A percentile compares a stretch with the other conserved stretches of the same genome.
Evolutionary conservation across 1,140 invertebrate species (phyloP).

Genomic region (Cryptotermes secundus): DNA sequence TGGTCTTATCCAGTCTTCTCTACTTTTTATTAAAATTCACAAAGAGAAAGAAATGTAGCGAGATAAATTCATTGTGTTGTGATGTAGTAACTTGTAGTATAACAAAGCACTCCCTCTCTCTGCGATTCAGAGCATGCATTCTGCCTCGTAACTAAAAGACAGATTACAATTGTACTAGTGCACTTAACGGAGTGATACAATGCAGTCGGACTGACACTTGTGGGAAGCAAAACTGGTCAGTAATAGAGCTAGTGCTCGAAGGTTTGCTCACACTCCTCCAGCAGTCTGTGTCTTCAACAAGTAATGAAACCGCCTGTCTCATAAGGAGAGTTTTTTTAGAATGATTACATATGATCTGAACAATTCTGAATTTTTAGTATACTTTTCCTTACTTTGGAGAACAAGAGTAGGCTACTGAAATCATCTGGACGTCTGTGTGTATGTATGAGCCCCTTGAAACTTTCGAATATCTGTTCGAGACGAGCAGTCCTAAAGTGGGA

Average conservation of each 20-base stretch:
- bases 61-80: neutral
- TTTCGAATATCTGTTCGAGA: too few species aligned
- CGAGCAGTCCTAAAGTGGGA: too few species aligned
- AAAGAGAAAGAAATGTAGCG: neutral
- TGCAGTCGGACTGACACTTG: neutral
- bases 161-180: slow-evolving; percentile 7
- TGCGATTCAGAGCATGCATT: neutral
- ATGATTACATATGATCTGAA: too few species aligned
- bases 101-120: slow-evolving; percentile 14
- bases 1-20: neutral
- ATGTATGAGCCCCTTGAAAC: too few species aligned
- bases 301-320: neutral
- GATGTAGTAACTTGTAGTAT: neutral
- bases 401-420: too few species aligned
- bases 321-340: too few species aligned
- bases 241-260: neutral
- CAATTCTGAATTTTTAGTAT: too few species aligned
- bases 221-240: neutral
- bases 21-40: slow-evolving; percentile 10
- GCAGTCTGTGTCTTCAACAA: neutral
- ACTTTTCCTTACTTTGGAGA: too few species aligned
- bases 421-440: too few species aligned
- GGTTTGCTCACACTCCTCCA: neutral
- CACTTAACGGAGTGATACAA: neutral
- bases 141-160: neutral